Evolutionary conservation across 2,888 invertebrate species (phyloP).

Genomic region (Trachelus troglodyta): DNA sequence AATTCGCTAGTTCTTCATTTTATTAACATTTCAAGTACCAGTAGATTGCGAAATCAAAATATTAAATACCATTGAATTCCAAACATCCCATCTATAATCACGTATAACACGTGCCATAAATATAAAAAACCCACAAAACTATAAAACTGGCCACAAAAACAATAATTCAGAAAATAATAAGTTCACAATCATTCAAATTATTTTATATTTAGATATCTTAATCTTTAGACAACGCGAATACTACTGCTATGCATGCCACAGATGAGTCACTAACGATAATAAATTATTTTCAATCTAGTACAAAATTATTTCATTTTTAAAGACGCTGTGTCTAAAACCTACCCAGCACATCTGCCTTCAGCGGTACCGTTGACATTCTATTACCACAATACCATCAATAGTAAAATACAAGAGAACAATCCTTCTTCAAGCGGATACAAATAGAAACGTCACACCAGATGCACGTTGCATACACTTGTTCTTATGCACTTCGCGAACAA

Average conservation of each 20-base stretch:
- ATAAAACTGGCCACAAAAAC: background rate
- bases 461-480: background rate
- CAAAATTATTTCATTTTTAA: background rate
- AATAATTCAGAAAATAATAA: background rate
- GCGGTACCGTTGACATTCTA: constrained; percentile 47
- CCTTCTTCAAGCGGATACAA: background rate
- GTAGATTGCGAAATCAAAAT: background rate
- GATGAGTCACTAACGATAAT: background rate
- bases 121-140: background rate
- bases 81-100: background rate
- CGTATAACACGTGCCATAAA: background rate
- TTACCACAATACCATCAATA: background rate
- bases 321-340: constrained; percentile 19
- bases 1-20: background rate
- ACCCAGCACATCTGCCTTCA: constrained; percentile 45
- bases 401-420: background rate
- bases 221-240: background rate
- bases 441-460: background rate
- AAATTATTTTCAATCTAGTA: background rate
- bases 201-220: background rate
- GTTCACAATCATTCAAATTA: background rate
- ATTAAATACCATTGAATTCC: background rate
- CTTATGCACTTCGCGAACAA: background rate
- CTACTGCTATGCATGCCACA: background rate
- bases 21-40: background rate